Base-by-base conservation (phyloP, 2,113 vertebrate genomes). In the Piaya cayana region DNA sequence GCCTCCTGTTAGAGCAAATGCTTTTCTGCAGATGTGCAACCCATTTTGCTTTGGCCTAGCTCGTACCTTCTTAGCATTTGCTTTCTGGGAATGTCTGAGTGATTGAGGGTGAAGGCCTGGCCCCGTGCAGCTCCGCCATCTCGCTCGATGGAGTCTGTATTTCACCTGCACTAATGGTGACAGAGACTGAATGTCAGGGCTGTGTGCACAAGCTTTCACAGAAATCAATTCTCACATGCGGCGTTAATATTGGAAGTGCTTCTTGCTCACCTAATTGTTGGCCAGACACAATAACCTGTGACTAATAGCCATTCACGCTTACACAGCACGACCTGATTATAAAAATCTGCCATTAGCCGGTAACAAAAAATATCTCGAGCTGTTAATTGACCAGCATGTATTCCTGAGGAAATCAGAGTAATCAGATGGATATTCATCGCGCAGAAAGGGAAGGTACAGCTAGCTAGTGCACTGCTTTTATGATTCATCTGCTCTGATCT, bases 371-470 rank as follows among this genome's bases (percentile, higher is more conserved):
- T 34, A 37, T 8, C 50, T 90, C 63, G 80, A 50, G 84, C 67
- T 90, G 75, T 83, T 97, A 96, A 96, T 95, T 96, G 93, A 39
- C 58, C 79, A 83, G 10, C 27, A 20, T 22, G 79, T 95, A 92
- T 95, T 95, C 85, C 64, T 63, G 87, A 83, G 82, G 87, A 91
- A 72, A 93, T 62, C 12, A 1, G 72, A 83, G 64, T 65, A 56
- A 91, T 95, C 65, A 9, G 62, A n/a, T 53, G 62, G 89, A n/a
- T 69, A 63, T 50, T 90, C 55, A 50, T 13, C 27, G 79, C 34
- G 15, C 78, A 77, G 87, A 65, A 56, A 76, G 50, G 74, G 58
- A 82, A 85, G 82, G 36, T 58, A 12, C 63, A 59, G 75, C 67
- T 36, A 55, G 37, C 23, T 20, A 63, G 67, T 59, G 82, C 42